Percentiles rank a stretch among this genome's conserved stretches.
phyloP scores from a whole-genome alignment of 2,888 invertebrate genomes.

The Platycheirus albimanus region DNA sequence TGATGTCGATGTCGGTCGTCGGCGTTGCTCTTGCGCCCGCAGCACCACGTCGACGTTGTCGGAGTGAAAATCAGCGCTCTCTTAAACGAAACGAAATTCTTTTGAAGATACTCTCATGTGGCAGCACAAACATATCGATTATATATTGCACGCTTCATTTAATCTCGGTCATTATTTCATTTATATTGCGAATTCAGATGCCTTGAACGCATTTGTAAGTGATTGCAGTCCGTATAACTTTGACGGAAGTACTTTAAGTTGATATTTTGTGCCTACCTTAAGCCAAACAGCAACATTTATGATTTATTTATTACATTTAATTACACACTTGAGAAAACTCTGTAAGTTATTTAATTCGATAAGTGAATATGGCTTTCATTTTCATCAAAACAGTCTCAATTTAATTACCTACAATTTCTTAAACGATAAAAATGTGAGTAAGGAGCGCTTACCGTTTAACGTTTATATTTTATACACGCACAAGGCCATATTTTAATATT shows the following conservation, averaged over 20 bases:
- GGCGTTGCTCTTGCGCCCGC: too few relatives aligned
- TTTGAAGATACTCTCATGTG: slow-evolving; percentile 5
- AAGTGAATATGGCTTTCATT: background rate
- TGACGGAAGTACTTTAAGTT: background rate
- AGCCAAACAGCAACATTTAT: slow-evolving; percentile 13
- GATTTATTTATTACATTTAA: slow-evolving; percentile 60
- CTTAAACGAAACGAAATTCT: background rate
- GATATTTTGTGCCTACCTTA: background rate
- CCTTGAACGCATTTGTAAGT: background rate
- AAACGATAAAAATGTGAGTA: slow-evolving; percentile 1
- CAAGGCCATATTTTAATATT: background rate
- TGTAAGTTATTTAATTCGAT: slow-evolving; percentile 40
- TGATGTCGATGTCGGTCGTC: too few relatives aligned
- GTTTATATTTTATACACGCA: background rate
- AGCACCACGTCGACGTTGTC: background rate
- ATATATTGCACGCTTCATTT: slow-evolving; percentile 15
- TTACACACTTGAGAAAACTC: slow-evolving; percentile 54
- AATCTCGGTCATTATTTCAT: slow-evolving; percentile 26
- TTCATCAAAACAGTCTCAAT: slow-evolving; percentile 5
- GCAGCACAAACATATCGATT: slow-evolving; percentile 12
- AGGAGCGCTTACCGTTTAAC: background rate
- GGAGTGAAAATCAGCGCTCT: background rate
- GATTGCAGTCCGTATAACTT: background rate
- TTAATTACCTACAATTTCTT: slow-evolving; percentile 20
- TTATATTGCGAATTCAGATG: background rate